Evolutionary conservation across 2,888 invertebrate species (phyloP), one percentile per base, ranked within the genome.

Genomic region (Drosophila ezoana): DNA sequence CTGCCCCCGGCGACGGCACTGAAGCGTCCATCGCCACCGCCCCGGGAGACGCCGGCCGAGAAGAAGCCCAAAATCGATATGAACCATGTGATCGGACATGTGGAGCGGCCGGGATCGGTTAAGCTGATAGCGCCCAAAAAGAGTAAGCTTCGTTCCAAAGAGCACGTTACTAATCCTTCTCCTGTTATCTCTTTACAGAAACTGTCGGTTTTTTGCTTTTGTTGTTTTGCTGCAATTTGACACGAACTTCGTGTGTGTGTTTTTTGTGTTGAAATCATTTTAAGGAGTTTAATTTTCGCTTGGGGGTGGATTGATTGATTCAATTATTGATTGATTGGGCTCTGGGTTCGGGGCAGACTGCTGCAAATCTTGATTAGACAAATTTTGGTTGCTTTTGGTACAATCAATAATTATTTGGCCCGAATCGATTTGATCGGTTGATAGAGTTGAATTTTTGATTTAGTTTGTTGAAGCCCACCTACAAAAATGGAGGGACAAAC

Each of bases 41-140:
- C 82, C 6, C 58, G 77, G 14, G 91, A 90, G 1, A 32, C 75
- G 20, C 95, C 95, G 13, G 94, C 95, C 41, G 97, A 97, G 90
- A 98, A 98, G 93, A 96, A 96, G 91, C 92, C 95, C 11, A 96
- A 96, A 93, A 94, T 95, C 54, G 91, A 94, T 75, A 93, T 92
- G 87, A 91, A 91, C 56, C 89, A 93, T 72, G 93, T 91, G 49
- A 79, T 91, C 86, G 82, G 81, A 2, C 89, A 91, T 52, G 91
- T 92, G 72, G 96, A 96, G 89, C 95, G 96, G 91, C 96, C 96
- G 37, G 97, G 96, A 78, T 94, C 95, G 78, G 96, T 97, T 81
- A 98, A 98, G 93, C 93, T 97, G 78, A 97, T 97, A 88, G 95
- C 97, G 83, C 95, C 97, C 76, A 97, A 97, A 79, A 97, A 97